Conservation (phyloP, 2,888 invertebrate genomes). For the Lamproptera curius region DNA sequence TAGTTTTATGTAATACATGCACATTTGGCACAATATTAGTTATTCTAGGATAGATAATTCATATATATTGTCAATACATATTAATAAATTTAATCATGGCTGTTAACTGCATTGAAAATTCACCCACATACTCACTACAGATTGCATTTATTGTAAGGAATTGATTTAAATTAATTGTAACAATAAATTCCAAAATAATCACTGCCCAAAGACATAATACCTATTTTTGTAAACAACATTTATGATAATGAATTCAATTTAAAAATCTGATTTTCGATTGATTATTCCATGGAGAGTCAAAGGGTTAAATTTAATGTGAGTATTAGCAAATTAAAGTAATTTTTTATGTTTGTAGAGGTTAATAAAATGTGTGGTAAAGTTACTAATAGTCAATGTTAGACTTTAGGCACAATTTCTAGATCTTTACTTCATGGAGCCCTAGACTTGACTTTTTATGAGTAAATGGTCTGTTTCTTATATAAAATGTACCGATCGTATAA, state of each 20-base stretch:
- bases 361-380: conserved; percentile 6
- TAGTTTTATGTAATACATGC: conserved; percentile 47
- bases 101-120: conserved; percentile 19
- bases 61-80: conserved; percentile 27
- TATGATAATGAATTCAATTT: conserved; percentile 39
- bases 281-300: conserved; percentile 52
- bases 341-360: conserved; percentile 25
- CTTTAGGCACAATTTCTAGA: conserved; percentile 17
- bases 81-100: conserved; percentile 22
- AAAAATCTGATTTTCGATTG: conserved; percentile 37
- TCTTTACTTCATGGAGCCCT: too few species aligned
- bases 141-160: conserved; percentile 51
- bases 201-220: conserved; percentile 48
- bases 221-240: conserved; percentile 46
- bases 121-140: conserved; percentile 24
- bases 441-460: too few species aligned
- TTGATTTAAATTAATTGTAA: conserved; percentile 42
- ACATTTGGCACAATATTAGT: conserved; percentile 60
- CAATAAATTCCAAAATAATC: conserved; percentile 40
- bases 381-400: conserved; percentile 15
- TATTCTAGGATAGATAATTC: conserved; percentile 35
- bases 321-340: conserved; percentile 11
- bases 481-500: too few species aligned
- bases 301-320: conserved; percentile 36
- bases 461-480: too few species aligned